These are phyloP conservation scores for Amblyteles armatorius DNA, from an alignment of 2,888 invertebrate genomes.

Conservation along the genomic window DNA sequence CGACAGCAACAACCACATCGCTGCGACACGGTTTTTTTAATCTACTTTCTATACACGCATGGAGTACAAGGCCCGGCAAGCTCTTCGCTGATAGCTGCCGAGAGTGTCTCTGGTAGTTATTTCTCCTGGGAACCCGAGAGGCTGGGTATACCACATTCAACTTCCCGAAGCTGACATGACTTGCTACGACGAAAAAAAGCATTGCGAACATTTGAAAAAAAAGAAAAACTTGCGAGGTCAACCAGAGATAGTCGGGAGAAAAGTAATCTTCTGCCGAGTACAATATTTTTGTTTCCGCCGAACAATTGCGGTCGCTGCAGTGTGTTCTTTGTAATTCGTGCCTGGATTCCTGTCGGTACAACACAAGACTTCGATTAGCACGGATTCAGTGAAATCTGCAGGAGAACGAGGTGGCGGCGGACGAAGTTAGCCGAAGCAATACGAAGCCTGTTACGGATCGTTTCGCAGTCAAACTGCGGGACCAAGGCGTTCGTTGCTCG, in stretches of 20 bases:
- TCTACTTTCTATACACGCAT: background rate
- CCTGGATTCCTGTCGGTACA: background rate
- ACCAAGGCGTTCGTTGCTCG: background rate
- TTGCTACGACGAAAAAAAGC: slow-evolving; percentile 34
- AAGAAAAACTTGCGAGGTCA: slow-evolving; percentile 13
- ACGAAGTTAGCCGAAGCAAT: background rate
- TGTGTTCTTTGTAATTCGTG: background rate
- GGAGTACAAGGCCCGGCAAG: slow-evolving; percentile 8
- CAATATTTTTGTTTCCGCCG: background rate
- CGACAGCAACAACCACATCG: background rate
- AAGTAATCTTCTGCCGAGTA: background rate
- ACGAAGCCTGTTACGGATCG: background rate
- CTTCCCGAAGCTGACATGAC: slow-evolving; percentile 20
- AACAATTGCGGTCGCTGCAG: background rate
- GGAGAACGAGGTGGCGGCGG: background rate
- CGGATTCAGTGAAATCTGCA: background rate
- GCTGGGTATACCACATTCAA: background rate
- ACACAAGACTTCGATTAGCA: background rate
- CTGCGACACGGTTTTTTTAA: slow-evolving; percentile 5
- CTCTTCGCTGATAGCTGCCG: slow-evolving; percentile 20
- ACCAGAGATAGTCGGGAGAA: background rate
- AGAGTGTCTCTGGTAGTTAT: slow-evolving; percentile 43
- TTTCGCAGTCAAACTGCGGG: background rate
- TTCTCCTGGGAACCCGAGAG: slow-evolving; percentile 36
- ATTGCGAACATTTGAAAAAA: slow-evolving; percentile 6